phyloP scores from a whole-genome alignment of 1,140 invertebrate genomes.

The Chelonus insularis region DNA sequence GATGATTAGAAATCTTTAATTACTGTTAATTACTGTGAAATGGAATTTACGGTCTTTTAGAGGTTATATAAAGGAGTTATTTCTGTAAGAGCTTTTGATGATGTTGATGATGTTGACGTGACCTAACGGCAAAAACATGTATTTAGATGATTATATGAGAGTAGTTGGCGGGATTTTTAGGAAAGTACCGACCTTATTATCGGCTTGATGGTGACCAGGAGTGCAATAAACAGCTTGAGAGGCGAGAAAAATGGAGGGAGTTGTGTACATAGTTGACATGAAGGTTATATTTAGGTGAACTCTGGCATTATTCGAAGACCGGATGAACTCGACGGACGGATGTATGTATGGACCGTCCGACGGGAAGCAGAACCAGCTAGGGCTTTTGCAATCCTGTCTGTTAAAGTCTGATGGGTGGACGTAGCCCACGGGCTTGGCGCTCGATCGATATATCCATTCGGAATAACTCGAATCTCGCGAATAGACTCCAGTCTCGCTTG shows the following conservation, averaged over 20 bases:
- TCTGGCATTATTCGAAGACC: constrained; percentile 43
- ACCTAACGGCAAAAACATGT: too few relatives aligned
- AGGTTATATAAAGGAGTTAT: too few relatives aligned
- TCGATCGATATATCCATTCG: constrained; percentile 43
- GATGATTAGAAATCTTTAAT: too few relatives aligned
- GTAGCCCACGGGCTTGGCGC: constrained; percentile 37
- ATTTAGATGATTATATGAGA: too few relatives aligned
- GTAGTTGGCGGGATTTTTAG: too few relatives aligned
- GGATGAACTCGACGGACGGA: constrained; percentile 37
- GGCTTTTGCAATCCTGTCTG: constrained; percentile 43
- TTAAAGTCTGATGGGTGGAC: constrained; percentile 41
- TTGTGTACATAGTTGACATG: constrained; percentile 1
- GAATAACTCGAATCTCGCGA: constrained; percentile 11
- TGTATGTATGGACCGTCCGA: constrained; percentile 38
- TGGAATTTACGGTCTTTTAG: too few relatives aligned
- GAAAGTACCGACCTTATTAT: too few relatives aligned
- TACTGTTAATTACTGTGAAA: too few relatives aligned
- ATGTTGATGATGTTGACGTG: too few relatives aligned
- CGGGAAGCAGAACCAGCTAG: constrained; percentile 33
- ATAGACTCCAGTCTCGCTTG: not conserved
- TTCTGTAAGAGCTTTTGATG: too few relatives aligned
- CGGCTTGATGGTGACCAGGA: too few relatives aligned
- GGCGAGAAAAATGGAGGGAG: not conserved
- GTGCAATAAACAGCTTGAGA: too few relatives aligned
- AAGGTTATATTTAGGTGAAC: constrained; percentile 49